phyloP scores from a whole-genome alignment of 23 tunicate genomes.

The Ciona savignyi region DNA sequence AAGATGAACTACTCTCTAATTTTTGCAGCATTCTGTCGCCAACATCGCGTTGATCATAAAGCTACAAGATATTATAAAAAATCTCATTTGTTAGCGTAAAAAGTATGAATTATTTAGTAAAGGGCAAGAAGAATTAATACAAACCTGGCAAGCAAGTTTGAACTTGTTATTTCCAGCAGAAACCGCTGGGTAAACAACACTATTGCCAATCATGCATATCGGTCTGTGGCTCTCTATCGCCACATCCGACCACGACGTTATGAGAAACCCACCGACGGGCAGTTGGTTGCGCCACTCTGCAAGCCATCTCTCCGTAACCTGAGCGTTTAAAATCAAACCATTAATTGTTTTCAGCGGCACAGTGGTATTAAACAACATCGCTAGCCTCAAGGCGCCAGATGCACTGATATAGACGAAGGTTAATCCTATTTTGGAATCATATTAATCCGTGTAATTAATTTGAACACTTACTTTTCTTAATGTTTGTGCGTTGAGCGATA shows the following conservation, averaged over 20 bases:
- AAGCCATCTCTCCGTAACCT: slow-evolving; percentile 88
- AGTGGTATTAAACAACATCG: too few species aligned
- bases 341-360: too few species aligned
- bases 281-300: slow-evolving; percentile 86
- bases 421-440: background rate
- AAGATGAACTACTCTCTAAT: slow-evolving; percentile 63
- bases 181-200: slow-evolving; percentile 70
- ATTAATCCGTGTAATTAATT: background rate
- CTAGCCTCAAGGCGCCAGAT: background rate
- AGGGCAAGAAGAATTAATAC: background rate
- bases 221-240: slow-evolving; percentile 78
- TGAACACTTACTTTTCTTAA: slow-evolving; percentile 50
- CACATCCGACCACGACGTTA: slow-evolving; percentile 94
- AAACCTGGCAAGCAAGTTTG: slow-evolving; percentile 86
- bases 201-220: slow-evolving; percentile 68
- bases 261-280: slow-evolving; percentile 89
- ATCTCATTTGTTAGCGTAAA: background rate
- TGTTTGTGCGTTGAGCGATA: slow-evolving; percentile 81
- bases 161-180: slow-evolving; percentile 68
- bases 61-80: slow-evolving; percentile 15
- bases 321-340: background rate
- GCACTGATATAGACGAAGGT: background rate
- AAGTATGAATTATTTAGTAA: too few species aligned
- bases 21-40: slow-evolving; percentile 44
- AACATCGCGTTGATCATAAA: slow-evolving; percentile 46